A percentile compares a stretch with the other conserved stretches of the same genome.
These are phyloP conservation scores for Leptopterna dolabrata DNA, from an alignment of 2,888 invertebrate species.

Conservation along the genomic window DNA sequence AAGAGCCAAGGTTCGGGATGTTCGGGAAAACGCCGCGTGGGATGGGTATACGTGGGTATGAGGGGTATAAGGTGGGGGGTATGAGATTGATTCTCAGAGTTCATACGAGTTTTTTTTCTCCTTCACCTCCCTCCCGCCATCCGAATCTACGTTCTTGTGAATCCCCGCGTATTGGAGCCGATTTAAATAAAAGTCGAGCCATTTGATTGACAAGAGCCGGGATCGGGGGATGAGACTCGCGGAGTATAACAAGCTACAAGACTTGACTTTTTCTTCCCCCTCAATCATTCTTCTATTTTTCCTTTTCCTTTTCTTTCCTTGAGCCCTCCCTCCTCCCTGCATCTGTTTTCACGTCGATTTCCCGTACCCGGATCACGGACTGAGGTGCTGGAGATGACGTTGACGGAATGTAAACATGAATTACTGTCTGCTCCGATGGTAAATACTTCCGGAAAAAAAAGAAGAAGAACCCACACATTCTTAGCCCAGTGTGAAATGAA, in stretches of 20 bases:
- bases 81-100: slow-evolving; percentile 29
- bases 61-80: neutral
- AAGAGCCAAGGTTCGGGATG: neutral
- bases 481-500: too few species aligned
- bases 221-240: neutral
- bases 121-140: neutral
- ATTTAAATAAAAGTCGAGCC: slow-evolving; percentile 34
- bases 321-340: neutral
- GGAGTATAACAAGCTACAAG: slow-evolving; percentile 29
- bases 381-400: neutral
- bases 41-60: neutral
- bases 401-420: neutral
- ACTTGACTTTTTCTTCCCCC: slow-evolving; percentile 15
- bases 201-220: slow-evolving; percentile 21
- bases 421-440: neutral
- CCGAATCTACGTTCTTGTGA: neutral
- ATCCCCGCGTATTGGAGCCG: slow-evolving; percentile 34
- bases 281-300: slow-evolving; percentile 17
- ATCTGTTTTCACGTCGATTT: neutral
- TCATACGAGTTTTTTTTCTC: slow-evolving; percentile 11
- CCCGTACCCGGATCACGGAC: neutral
- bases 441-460: too few species aligned
- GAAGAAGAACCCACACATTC: too few species aligned
- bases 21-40: neutral
- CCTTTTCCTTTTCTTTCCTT: neutral